Evolutionary conservation across 2,113 vertebrate genomes (phyloP), one percentile per base, ranked within the genome.

Genomic region (Scytalopus superciliaris): DNA sequence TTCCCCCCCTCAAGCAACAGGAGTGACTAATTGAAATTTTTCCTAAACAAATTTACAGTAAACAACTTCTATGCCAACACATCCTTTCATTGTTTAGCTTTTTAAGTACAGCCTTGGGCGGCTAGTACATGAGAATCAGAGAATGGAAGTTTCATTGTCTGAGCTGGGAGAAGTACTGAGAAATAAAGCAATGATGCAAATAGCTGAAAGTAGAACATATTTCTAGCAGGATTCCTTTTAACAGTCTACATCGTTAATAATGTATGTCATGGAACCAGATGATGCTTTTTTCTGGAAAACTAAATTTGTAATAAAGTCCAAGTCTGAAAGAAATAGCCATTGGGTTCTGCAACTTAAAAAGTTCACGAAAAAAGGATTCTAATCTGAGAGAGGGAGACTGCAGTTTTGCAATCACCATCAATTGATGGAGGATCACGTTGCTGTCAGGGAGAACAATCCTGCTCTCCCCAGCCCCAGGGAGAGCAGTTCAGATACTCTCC

Each of bases 81-180:
- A 78, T 96, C 72, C 64, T 92, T 90, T 22, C 19, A 60, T 78
- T 93, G 64, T 86, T 95, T 92, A 73, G 52, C 79, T 90, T 93
- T 87, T 67, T 40, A 88, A 86, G 50, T 56, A 22, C 52, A 68
- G 83, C 72, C 92, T 84, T 90, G 72, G 82, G 60, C 85, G 72
- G 60, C 85, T 81, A 50, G 25, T 81, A 68, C 44, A 39, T 45
- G 52, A 56, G 72, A 66, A 44, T 25, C 17, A 27, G 74, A 73
- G 75, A 73, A 66, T 70, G 63, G 72, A 78, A 89, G 18, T 92
- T 88, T 68, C 53, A 50, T 91, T 91, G 69, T 89, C 55, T 93
- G 47, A 89, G 23, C 47, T 68, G 39, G 37, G 57, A 79, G 27
- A 63, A 74, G 30, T 37, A 59, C 70, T 93, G 45, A 83, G 50